Base-by-base conservation (phyloP, 2,797 vertebrate genomes). In the Siniperca scherzeri region DNA sequence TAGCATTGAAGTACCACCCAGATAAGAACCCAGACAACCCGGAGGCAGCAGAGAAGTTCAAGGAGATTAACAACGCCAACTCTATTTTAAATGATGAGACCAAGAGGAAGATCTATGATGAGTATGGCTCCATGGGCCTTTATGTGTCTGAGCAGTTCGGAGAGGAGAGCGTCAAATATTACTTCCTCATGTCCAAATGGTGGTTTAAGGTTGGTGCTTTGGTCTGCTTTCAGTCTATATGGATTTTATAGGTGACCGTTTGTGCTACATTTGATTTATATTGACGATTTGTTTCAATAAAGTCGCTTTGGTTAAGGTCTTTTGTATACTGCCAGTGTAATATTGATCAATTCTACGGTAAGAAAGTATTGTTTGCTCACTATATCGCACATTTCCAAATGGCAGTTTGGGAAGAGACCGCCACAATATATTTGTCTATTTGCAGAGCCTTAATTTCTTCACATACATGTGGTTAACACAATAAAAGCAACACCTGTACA, bases 11-110 rank as follows among this genome's bases (percentile, higher is more conserved):
- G 86, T 99, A 97, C 88, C 98, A 99, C 75, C 98, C 98, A 0
- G 98, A 99, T 91, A 99, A 99, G 92, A 99, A 99, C 93, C 98
- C 97, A 0, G 98, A 97, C 27, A 95, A 99, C 78, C 95, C 97
- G 0, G 96, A 97, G 68, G 97, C 97, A 0, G 96, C 96, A 0
- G 98, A 99, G 77, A 97, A 97, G 88, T 99, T 99, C 88, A 99
- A 99, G 93, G 98, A 99, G 94, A 98, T 99, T 79, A 99, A 99
- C 96, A 96, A 96, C 48, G 98, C 98, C 70, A 97, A 99, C 86
- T 93, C 97, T 0, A 96, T 98, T 7, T 93, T 99, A 57, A 97
- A 96, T 2, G 97, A 99, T 40, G 95, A 95, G 19, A 97, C 94
- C 89, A 98, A 97, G 91, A 94, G 96, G 78, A 97, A 93, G 81